Base-by-base conservation (phyloP, 2,888 invertebrate genomes). In the Troides aeacus region DNA sequence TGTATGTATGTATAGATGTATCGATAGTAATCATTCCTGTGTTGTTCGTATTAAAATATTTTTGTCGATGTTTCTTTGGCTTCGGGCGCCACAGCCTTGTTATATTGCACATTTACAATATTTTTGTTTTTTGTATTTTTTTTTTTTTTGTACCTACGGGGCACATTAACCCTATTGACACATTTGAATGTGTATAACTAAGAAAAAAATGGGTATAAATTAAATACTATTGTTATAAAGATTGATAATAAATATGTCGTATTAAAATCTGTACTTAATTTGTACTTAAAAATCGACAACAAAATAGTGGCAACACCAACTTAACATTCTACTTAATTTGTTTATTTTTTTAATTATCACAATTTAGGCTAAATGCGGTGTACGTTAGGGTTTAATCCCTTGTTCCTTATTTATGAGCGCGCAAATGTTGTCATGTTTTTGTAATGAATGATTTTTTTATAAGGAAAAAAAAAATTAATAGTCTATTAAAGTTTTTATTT, bases 11-110 rank as follows among this genome's bases (percentile, higher is more conserved):
- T 81, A 74, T 84, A 87, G 83, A 72, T 81, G 77, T 82, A 78
- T 81, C 75, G 75, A 77, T 76, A 79, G 78, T 82, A 83, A 85
- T 87, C 85, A 89, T 90, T 90, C 90, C 90, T 90, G 86, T 82
- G 78, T 80, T 73, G 79, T 87, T 89, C 88, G 88, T 90, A 89
- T 90, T 90, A 87, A 82, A 82, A 81, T 79, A 75, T 71, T 74
- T 71, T 71, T 70, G 77, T 79, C 80, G 76, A 81, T 74, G 69
- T 74, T 81, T 75, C 75, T 77, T 75, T 68, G 70, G 74, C 74
- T 77, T 78, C 78, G 74, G 78, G 72, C 77, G 73, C 75, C 81
- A 80, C 79, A 81, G 79, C 76, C 81, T 80, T 78, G 30, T 53
- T 75, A 73, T 75, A 75, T 74, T 71, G 75, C 78, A 80, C 77